Percentiles rank a stretch among this genome's conserved stretches.
These are phyloP conservation scores for Drosophila putrida DNA, from an alignment of 2,888 invertebrate species.

Conservation along the genomic window DNA sequence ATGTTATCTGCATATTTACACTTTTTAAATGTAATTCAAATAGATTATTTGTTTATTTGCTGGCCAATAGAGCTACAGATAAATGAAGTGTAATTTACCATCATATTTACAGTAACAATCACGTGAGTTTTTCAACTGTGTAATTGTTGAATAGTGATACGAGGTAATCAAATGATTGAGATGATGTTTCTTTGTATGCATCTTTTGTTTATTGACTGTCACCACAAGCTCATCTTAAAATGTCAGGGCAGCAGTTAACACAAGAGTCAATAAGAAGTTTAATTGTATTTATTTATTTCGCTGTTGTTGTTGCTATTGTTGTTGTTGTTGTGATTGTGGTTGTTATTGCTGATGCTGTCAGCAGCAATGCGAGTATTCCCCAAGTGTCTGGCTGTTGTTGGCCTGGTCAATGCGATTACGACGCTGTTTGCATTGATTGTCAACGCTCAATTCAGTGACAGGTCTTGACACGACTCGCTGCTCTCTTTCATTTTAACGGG, in stretches of 20 bases:
- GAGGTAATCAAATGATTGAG: conserved; percentile 23
- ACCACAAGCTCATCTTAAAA: conserved; percentile 50
- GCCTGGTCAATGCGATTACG: conserved; percentile 74
- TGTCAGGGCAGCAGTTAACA: conserved; percentile 42
- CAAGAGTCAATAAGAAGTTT: conserved; percentile 57
- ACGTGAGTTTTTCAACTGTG: background rate
- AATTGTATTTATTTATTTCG: conserved; percentile 68
- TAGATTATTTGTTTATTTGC: background rate
- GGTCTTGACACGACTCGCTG: conserved; percentile 52
- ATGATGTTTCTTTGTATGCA: conserved; percentile 18
- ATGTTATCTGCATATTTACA: no score
- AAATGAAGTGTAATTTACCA: conserved; percentile 7
- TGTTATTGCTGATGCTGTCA: conserved; percentile 35
- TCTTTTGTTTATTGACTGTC: conserved; percentile 35
- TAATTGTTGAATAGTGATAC: conserved; percentile 12
- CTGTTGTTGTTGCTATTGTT: conserved; percentile 32
- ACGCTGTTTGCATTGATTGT: conserved; percentile 74
- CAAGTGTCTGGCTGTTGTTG: conserved; percentile 24
- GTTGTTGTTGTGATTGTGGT: conserved; percentile 15
- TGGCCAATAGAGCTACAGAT: background rate
- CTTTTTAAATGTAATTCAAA: conserved; percentile 4
- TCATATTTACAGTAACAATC: conserved; percentile 17
- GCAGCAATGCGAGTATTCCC: conserved; percentile 19
- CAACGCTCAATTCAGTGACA: conserved; percentile 61
- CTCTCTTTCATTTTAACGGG: conserved; percentile 34